These are phyloP conservation scores for Odontamblyopus rebecca DNA, from an alignment of 2,797 vertebrate species.

Conservation along the genomic window DNA sequence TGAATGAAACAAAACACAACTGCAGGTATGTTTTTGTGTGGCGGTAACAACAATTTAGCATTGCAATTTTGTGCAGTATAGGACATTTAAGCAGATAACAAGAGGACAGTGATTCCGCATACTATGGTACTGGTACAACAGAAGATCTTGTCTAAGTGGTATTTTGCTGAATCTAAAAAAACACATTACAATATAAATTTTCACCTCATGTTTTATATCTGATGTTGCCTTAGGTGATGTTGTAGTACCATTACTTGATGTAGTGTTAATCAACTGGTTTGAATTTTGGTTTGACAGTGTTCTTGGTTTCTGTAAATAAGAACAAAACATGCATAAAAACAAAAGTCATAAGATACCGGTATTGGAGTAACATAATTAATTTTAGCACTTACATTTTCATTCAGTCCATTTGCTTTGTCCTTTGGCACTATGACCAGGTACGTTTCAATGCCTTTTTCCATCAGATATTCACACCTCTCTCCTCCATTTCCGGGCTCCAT, in stretches of 20 bases:
- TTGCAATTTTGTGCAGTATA: too few species aligned
- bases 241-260: constrained; percentile 73
- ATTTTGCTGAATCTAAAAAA: too few species aligned
- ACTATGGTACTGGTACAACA: too few species aligned
- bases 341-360: neutral
- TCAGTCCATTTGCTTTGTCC: constrained; percentile 71
- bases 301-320: constrained; percentile 58
- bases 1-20: too few species aligned
- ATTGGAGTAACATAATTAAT: neutral
- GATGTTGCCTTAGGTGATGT: constrained; percentile 63
- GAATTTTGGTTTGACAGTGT: constrained; percentile 77
- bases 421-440: constrained; percentile 84
- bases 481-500: constrained; percentile 87
- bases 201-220: constrained; percentile 65
- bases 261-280: constrained; percentile 81
- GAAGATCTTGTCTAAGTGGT: neutral
- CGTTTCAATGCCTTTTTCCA: constrained; percentile 92
- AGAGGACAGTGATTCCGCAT: too few species aligned
- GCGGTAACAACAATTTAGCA: too few species aligned
- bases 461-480: constrained; percentile 88
- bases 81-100: too few species aligned
- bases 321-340: neutral
- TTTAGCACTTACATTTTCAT: constrained; percentile 77
- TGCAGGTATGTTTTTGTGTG: too few species aligned
- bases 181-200: neutral